Base-by-base conservation (phyloP, 2,888 invertebrate species). In the Orchestes rusci region DNA sequence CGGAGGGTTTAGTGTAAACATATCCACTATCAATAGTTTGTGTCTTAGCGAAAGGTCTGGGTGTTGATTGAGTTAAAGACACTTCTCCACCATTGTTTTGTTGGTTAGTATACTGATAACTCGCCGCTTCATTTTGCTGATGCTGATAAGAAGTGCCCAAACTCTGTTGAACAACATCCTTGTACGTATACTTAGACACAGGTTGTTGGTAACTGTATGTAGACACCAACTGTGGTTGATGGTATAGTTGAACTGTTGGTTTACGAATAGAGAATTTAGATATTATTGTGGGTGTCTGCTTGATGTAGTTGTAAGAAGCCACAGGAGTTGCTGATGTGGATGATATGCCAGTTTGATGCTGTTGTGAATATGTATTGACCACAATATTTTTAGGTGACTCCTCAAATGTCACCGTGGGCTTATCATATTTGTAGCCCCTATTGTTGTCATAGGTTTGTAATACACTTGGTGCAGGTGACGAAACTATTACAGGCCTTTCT, bases 131-230 rank as follows among this genome's bases (percentile, higher is more conserved):
- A 23, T 5, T 23, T 7, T 7, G 7, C 10, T 23, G 23, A 23
- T 39, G 29, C 8, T 39, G 18, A 16, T 44, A 39, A 4, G 17
- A 13, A 23, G 18, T n/a, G 16, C 33, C 23, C n/a, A 31, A 39
- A 38, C 17, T 20, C 5, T 32, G 12, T 16, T 64, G 65, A 13
- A 60, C 49, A 45, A 69, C 63, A 28, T 67, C 55, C 51, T 69
- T 68, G 41, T 72, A 71, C 41, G 70, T 62, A 45, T 72, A 70
- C 12, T 66, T 48, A 12, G 70, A 63, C 2, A 70, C 67, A 17
- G 69, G 62, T 35, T 51, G 43, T 20, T 62, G 60, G 45, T 67
- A 69, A 10, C 61, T 55, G 43, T 68, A 68, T 16, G 67, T 67
- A 23, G 67, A 17, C 15, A 46, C 32, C 7, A 43, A 30, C 19